These are phyloP conservation scores for Montifringilla adamsi DNA, from an alignment of 2,113 vertebrate species.

Conservation along the genomic window DNA sequence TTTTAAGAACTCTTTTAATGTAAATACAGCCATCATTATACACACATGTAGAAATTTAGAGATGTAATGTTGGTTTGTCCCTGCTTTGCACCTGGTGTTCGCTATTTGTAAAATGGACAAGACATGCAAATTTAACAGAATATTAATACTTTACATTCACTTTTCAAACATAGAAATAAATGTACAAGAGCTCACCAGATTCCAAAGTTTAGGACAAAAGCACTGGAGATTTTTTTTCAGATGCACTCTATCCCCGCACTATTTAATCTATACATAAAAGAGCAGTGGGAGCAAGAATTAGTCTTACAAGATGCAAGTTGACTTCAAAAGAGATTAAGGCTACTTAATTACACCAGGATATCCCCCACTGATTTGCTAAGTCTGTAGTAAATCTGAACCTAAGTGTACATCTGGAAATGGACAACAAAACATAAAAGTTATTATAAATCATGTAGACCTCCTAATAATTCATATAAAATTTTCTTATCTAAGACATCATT, in stretches of 20 bases:
- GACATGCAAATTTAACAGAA: not conserved
- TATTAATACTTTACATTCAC: not conserved
- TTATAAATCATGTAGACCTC: not conserved
- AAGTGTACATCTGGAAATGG: not conserved
- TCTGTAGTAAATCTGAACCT: not conserved
- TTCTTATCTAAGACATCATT: not conserved
- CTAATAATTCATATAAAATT: not conserved
- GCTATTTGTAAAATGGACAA: not conserved
- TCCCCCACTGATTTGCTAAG: not conserved
- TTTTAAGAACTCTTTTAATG: not conserved
- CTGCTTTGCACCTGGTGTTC: not conserved
- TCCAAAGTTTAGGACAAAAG: not conserved
- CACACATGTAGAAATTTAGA: not conserved
- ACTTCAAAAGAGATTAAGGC: slow-evolving; percentile 13
- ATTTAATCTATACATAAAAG: not conserved
- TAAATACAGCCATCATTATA: not conserved
- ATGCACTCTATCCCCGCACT: not conserved
- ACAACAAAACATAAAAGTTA: not conserved
- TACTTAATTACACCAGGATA: not conserved
- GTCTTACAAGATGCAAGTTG: not conserved
- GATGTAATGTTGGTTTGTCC: not conserved
- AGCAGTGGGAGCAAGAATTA: not conserved
- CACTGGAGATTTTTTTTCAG: not conserved
- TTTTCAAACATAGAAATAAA: not conserved
- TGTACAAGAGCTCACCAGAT: not conserved